Evolutionary conservation across 1,140 invertebrate genomes (phyloP), one percentile per base, ranked within the genome.

Genomic region (Grapholita molesta): DNA sequence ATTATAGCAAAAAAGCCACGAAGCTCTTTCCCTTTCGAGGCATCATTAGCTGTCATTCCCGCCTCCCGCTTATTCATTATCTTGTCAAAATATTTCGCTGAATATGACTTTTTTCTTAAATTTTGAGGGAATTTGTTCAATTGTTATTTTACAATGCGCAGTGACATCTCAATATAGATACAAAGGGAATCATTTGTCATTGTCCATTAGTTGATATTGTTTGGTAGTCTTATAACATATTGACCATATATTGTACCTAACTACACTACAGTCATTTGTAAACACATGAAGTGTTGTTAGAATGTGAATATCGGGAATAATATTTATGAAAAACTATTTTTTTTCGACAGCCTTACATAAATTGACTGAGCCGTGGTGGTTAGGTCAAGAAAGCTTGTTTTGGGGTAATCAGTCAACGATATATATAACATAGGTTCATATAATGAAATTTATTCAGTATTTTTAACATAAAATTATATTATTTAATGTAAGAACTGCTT

Each of bases 1-100:
- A 21, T 35, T n/a, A 21, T 8, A 38, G 64, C 33, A 15, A 65
- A 38, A 65, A 65, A 33, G 3, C 35, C 3, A n/a, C 33, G n/a
- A n/a, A 61, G 12, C 21, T 57, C 21, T 68, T 48, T 71, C 69
- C 71, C 77, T 79, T 87, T 90, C 88, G 88, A 79, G 80, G 23
- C 38, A 86, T 85, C 86, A 90, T 89, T 90, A 90, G 83, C 77
- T 69, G 81, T 80, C 82, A 83, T 53, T 53, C 72, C 28, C 73
- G 70, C 28, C 84, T 85, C 87, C 85, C 83, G 85, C 77, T 82
- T 79, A 84, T 88, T 78, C 80, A 91, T 91, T 91, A 87, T 83
- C 73, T 79, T 91, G 87, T 91, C 89, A 89, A 89, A 91, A 91
- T 89, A 91, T 91, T 91, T 88, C 86, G 79, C 74, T 78, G 76